Evolutionary conservation across 2,888 invertebrate species (phyloP).

Genomic region (Troides helena): DNA sequence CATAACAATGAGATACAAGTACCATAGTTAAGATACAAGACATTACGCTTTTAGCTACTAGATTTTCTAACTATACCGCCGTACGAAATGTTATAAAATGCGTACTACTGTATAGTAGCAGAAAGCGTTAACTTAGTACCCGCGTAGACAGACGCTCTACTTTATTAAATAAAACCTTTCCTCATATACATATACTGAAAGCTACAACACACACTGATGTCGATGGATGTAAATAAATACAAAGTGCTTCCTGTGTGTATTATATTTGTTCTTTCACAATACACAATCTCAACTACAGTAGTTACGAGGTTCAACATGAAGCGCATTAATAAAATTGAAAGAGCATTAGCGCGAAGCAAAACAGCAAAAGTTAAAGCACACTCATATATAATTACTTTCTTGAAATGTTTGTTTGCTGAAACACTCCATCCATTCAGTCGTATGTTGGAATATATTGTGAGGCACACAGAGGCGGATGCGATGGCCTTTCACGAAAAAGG

Average conservation of each 20-base stretch:
- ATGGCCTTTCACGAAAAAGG: slow-evolving; percentile 67
- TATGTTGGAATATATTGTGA: slow-evolving; percentile 38
- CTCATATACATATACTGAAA: too few relatives aligned
- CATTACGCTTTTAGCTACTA: too few relatives aligned
- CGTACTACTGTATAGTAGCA: too few relatives aligned
- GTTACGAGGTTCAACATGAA: neutral
- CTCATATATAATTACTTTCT: slow-evolving; percentile 30
- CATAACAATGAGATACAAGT: too few relatives aligned
- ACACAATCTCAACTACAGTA: neutral
- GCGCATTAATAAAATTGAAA: slow-evolving; percentile 28
- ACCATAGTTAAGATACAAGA: too few relatives aligned
- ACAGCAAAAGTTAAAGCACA: slow-evolving; percentile 23
- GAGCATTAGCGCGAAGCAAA: slow-evolving; percentile 18
- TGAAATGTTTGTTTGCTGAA: slow-evolving; percentile 30
- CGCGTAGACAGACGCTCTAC: too few relatives aligned
- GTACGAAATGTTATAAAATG: too few relatives aligned
- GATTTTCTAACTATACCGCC: too few relatives aligned
- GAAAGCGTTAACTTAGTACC: too few relatives aligned
- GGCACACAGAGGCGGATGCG: slow-evolving; percentile 37
- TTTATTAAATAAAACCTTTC: too few relatives aligned
- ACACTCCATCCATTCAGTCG: slow-evolving; percentile 29
- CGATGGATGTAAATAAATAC: neutral
- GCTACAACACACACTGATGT: too few relatives aligned
- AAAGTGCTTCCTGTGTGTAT: neutral
- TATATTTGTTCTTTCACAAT: neutral